phyloP scores from a whole-genome alignment of 2,797 vertebrate genomes.

The Pipistrellus kuhlii region DNA sequence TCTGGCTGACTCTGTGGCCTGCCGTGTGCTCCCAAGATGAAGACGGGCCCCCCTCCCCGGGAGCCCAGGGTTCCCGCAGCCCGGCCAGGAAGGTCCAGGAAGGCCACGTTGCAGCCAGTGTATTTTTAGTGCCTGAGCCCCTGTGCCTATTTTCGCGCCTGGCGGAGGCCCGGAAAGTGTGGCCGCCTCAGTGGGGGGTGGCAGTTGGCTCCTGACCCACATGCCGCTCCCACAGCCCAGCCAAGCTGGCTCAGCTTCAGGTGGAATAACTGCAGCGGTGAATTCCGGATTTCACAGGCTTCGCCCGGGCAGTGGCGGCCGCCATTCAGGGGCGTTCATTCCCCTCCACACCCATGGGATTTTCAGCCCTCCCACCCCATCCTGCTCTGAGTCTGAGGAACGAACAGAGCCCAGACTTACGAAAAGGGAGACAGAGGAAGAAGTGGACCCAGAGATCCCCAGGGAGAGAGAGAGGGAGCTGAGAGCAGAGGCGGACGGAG shows the following conservation, averaged over 20 bases:
- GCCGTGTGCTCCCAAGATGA: background rate
- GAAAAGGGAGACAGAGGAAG: background rate
- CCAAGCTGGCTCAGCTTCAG: conserved; percentile 57
- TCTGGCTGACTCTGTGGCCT: background rate
- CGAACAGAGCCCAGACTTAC: background rate
- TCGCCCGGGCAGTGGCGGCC: background rate
- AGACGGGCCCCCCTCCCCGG: background rate
- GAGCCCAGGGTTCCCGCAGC: background rate
- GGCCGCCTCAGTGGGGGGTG: conserved; percentile 15
- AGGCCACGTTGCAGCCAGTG: background rate
- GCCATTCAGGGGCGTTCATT: background rate
- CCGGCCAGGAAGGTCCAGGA: background rate
- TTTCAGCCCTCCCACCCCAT: conserved; percentile 11
- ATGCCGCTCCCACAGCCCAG: background rate
- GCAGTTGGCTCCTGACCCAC: background rate
- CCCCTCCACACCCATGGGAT: rapidly evolving
- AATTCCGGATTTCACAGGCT: background rate
- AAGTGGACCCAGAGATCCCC: background rate
- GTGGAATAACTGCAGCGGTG: background rate
- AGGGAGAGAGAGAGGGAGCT: background rate
- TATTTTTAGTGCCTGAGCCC: conserved; percentile 74
- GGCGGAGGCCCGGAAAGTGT: conserved; percentile 34
- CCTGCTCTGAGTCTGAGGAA: background rate
- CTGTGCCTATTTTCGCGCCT: conserved; percentile 69
- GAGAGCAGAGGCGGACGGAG: background rate